Evolutionary conservation across 2,888 invertebrate genomes (phyloP).

Genomic region (Rutpela maculata): DNA sequence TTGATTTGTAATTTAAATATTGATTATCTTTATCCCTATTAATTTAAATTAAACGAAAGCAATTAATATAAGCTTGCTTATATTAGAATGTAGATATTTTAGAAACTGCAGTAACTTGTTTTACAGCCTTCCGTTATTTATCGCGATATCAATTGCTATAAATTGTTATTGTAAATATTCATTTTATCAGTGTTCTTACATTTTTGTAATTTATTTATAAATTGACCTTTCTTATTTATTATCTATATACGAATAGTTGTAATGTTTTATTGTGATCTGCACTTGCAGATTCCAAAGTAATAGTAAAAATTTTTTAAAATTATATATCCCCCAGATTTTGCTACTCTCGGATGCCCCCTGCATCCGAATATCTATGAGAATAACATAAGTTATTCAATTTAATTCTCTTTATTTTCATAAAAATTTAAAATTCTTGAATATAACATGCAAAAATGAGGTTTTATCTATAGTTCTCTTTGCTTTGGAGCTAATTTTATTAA

Average conservation of each 20-base stretch:
- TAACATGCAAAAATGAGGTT: no score
- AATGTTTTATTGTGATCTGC: background rate
- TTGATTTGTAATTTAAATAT: no score
- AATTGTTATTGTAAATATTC: conserved; percentile 7
- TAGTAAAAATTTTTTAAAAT: no score
- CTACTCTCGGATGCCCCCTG: no score
- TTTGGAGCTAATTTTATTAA: no score
- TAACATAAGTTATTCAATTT: no score
- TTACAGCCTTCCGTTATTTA: background rate
- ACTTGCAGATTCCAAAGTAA: background rate
- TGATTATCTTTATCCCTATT: background rate
- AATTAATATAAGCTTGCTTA: background rate
- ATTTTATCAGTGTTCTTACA: conserved; percentile 15
- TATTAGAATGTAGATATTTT: background rate
- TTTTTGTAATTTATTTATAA: conserved; percentile 23
- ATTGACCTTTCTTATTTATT: conserved; percentile 18
- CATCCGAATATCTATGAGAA: no score
- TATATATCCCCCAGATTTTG: no score
- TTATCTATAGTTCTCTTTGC: no score
- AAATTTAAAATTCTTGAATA: no score
- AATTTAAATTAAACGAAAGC: background rate
- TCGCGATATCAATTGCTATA: background rate
- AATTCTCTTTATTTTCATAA: no score
- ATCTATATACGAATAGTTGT: background rate
- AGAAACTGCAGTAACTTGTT: background rate